Percentiles rank a stretch among this genome's conserved stretches.
These are phyloP conservation scores for Phengaris arion DNA, from an alignment of 2,888 invertebrate species.

Conservation along the genomic window DNA sequence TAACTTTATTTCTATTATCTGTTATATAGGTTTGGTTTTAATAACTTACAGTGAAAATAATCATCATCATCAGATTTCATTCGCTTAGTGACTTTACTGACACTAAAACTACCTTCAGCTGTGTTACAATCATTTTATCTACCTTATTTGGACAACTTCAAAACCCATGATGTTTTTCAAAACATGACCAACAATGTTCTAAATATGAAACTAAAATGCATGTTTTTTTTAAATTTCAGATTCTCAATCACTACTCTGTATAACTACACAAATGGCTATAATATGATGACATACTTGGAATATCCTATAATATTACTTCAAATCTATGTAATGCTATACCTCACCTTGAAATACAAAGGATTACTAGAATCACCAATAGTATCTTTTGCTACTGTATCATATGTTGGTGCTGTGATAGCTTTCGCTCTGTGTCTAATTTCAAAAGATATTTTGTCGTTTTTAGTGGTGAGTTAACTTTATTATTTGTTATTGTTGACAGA, in stretches of 20 bases:
- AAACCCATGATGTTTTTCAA: too few species aligned
- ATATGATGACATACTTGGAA: constrained; percentile 88
- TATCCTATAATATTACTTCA: constrained; percentile 89
- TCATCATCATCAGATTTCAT: background rate
- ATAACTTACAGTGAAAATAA: background rate
- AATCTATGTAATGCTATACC: constrained; percentile 85
- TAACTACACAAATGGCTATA: constrained; percentile 87
- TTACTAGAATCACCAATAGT: constrained; percentile 66
- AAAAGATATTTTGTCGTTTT: constrained; percentile 73
- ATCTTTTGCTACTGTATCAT: constrained; percentile 51
- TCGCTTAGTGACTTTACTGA: background rate
- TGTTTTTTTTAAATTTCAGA: constrained; percentile 69
- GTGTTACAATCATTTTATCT: too few species aligned
- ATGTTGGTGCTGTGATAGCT: constrained; percentile 51
- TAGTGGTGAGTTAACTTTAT: constrained; percentile 80
- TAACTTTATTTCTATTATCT: background rate
- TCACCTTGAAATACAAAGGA: constrained; percentile 84
- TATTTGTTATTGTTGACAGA: constrained; percentile 25
- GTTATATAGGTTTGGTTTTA: background rate
- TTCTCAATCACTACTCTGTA: constrained; percentile 90
- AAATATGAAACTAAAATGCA: background rate
- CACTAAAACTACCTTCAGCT: too few species aligned
- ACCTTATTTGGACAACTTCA: too few species aligned
- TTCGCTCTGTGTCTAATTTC: constrained; percentile 63
- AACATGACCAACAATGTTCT: constrained; percentile 24